Conservation (phyloP, 2,888 invertebrate genomes). For the Cataglyphis cursor region DNA sequence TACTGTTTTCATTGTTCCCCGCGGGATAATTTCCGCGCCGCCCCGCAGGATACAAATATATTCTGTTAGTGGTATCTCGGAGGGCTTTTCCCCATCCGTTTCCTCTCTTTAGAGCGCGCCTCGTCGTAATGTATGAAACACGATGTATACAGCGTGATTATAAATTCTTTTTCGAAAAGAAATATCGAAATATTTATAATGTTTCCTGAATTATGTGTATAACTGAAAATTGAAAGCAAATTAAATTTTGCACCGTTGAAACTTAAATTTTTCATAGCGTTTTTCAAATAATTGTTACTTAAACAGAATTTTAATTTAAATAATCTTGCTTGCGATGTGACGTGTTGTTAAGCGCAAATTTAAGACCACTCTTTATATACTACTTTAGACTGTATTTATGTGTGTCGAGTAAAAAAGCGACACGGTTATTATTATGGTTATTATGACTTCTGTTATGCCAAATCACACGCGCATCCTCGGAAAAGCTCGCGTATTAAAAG, state of each 20-base stretch:
- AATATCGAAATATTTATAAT: background rate
- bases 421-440: conserved; percentile 17
- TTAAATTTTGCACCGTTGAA: background rate
- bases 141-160: background rate
- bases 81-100: conserved; percentile 43
- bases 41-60: conserved; percentile 46
- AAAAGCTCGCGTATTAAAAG: conserved; percentile 35
- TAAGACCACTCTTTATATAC: background rate
- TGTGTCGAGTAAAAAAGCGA: conserved; percentile 16
- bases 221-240: background rate
- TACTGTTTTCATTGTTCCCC: conserved; percentile 37
- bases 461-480: background rate
- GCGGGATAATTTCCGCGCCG: conserved; percentile 37
- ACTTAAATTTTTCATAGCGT: background rate
- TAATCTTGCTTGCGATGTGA: background rate
- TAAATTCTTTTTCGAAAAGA: conserved; percentile 17
- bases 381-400: conserved; percentile 27
- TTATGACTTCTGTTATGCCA: conserved; percentile 13
- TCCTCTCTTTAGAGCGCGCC: conserved; percentile 27
- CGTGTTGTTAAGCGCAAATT: background rate
- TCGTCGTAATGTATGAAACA: background rate
- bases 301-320: background rate
- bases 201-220: background rate
- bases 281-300: background rate
- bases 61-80: conserved; percentile 14